Evolutionary conservation across 53 echinoderm and acorn worm genomes (phyloP), one percentile per base, ranked within the genome.

Genomic region (Arbacia lixula): DNA sequence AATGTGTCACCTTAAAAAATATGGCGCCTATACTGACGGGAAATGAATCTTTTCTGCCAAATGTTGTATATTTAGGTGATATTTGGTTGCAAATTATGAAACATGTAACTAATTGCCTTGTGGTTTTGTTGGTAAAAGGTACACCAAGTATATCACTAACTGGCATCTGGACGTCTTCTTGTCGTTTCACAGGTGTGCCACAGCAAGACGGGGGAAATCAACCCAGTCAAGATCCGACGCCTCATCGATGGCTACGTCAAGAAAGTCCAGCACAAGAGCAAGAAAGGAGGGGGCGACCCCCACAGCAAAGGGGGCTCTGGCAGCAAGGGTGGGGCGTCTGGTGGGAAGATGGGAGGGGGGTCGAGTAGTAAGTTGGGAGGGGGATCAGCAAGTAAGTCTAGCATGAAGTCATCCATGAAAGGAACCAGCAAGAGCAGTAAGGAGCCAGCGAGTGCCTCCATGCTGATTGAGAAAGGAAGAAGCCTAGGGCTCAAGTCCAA

Each of bases 201-300:
- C 83, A 96, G 96, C 60, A 97, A 93, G 80, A 94, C 90, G 36
- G 94, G 98, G 16, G 94, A 91, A 34, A 98, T 98, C 69, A 98
- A 98, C 68, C 98, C 98, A 26, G 98, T 94, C 71, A 98, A 94
- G 90, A 94, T 98, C 58, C 87, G 90, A n/a, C 83, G 71, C 31
- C 85, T 98, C 24, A 91, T 94, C 32, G 98, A 98, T 33, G 94
- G 94, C 28, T 98, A 98, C 84, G 94, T 98, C 27, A 94, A 94
- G 90, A 98, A 98, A 36, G 72, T 33, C 71, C 87, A 93, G 78
- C 65, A 78, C 37, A 65, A 88, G 64, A 72, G 69, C 21, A 92
- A 89, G 57, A 75, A 83, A 52, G 28, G 75, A 6, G 55, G 49
- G 10, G 53, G 55, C 6, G 76, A 75, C 36, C 1, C 31, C 19